These are phyloP conservation scores for Hypomecis punctinalis DNA, from an alignment of 2,888 invertebrate genomes.

Conservation along the genomic window DNA sequence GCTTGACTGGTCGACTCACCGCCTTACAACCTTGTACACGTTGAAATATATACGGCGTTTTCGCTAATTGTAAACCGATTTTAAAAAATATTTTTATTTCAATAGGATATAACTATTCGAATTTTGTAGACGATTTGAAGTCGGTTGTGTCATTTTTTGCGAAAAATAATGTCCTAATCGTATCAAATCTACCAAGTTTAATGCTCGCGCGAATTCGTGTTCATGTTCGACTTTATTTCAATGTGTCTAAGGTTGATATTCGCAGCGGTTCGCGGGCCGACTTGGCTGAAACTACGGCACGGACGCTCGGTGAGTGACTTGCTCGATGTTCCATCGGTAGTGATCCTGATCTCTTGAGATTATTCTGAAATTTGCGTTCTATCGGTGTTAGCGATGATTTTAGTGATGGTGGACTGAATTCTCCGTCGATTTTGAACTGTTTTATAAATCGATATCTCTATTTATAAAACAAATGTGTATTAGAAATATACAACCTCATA, in stretches of 20 bases:
- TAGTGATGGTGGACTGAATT: constrained; percentile 54
- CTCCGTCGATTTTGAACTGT: background rate
- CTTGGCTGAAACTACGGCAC: background rate
- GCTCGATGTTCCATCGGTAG: constrained; percentile 30
- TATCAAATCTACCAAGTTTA: too few species aligned
- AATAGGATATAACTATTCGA: too few species aligned
- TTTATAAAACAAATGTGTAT: background rate
- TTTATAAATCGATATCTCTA: background rate
- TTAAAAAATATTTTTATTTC: too few species aligned
- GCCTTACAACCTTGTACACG: background rate
- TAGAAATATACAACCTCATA: background rate
- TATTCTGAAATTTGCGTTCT: constrained; percentile 40
- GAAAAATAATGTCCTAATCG: too few species aligned
- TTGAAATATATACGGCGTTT: too few species aligned
- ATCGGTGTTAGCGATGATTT: constrained; percentile 33
- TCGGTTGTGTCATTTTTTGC: too few species aligned
- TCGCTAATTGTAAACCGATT: too few species aligned
- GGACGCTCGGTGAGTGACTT: constrained; percentile 59
- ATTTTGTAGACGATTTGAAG: too few species aligned
- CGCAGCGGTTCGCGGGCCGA: background rate
- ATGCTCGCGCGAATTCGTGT: background rate
- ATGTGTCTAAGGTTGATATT: background rate
- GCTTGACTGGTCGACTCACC: too few species aligned
- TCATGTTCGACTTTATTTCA: constrained; percentile 9
- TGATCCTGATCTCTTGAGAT: constrained; percentile 28